phyloP scores from a whole-genome alignment of 2,888 invertebrate species.

The Thymelicus lineola region DNA sequence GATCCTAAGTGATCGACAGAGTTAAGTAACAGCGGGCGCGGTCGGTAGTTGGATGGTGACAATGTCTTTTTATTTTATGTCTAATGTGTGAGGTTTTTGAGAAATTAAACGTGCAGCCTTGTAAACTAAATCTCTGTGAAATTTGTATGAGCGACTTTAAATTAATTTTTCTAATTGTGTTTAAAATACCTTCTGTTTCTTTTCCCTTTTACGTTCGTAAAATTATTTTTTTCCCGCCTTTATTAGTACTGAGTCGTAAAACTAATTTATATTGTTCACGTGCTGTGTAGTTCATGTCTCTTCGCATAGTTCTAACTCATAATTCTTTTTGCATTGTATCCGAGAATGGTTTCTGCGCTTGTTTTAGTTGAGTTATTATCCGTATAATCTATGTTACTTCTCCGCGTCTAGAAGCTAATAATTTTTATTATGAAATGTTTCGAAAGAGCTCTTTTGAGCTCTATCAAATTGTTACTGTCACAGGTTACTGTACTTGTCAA shows the following conservation, averaged over 20 bases:
- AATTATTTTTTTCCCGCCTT: conserved; percentile 1
- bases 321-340: conserved; percentile 17
- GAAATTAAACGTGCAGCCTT: too few species aligned
- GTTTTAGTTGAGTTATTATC: conserved; percentile 18
- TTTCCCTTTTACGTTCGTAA: neutral
- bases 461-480: too few species aligned
- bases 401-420: neutral
- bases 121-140: neutral
- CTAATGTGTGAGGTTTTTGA: too few species aligned
- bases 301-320: conserved; percentile 4
- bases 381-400: neutral
- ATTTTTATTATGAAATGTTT: too few species aligned
- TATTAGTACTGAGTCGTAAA: conserved; percentile 4
- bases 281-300: neutral
- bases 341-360: neutral
- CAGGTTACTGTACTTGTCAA: too few species aligned
- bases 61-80: too few species aligned
- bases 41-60: too few species aligned
- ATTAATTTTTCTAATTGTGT: neutral
- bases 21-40: too few species aligned
- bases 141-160: neutral
- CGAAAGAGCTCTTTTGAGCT: too few species aligned
- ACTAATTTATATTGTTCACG: conserved; percentile 15
- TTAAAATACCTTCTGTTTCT: neutral
- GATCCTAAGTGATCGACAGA: too few species aligned